A percentile compares a stretch with the other conserved stretches of the same genome.
These are phyloP conservation scores for Alcis repandata DNA, from an alignment of 2,888 invertebrate species.

Conservation along the genomic window DNA sequence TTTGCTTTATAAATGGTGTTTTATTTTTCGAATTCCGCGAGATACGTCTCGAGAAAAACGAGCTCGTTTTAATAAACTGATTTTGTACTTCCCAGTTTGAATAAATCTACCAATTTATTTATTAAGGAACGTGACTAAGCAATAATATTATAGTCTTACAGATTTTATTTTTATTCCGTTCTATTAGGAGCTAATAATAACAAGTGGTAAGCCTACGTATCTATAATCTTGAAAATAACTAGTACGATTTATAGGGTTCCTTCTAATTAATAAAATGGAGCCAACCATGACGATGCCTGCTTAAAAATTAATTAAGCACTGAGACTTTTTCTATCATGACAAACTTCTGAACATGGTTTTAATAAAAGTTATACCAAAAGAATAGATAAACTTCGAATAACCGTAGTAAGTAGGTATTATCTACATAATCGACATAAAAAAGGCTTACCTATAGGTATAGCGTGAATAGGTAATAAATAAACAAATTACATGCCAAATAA, in stretches of 20 bases:
- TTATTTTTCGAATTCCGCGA: slow-evolving; percentile 28
- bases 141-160: slow-evolving; percentile 40
- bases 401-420: neutral
- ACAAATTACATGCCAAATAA: no score
- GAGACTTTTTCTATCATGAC: no score
- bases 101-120: slow-evolving; percentile 57
- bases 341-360: no score
- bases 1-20: slow-evolving; percentile 29
- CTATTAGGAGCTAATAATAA: neutral
- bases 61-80: slow-evolving; percentile 31
- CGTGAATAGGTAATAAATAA: no score
- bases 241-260: no score
- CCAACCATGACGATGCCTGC: neutral
- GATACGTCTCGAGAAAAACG: slow-evolving; percentile 30
- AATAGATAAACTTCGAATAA: neutral
- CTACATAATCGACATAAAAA: no score
- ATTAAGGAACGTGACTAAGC: slow-evolving; percentile 57
- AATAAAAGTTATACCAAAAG: no score
- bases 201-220: neutral
- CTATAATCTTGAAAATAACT: no score
- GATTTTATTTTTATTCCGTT: slow-evolving; percentile 3
- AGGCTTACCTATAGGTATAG: no score
- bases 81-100: slow-evolving; percentile 26
- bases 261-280: neutral
- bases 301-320: no score